Percentiles rank a stretch among this genome's conserved stretches.
These are phyloP conservation scores for Crambe crambe DNA, from an alignment of 37 sponge, comb jelly and placozoan species.

Conservation along the genomic window DNA sequence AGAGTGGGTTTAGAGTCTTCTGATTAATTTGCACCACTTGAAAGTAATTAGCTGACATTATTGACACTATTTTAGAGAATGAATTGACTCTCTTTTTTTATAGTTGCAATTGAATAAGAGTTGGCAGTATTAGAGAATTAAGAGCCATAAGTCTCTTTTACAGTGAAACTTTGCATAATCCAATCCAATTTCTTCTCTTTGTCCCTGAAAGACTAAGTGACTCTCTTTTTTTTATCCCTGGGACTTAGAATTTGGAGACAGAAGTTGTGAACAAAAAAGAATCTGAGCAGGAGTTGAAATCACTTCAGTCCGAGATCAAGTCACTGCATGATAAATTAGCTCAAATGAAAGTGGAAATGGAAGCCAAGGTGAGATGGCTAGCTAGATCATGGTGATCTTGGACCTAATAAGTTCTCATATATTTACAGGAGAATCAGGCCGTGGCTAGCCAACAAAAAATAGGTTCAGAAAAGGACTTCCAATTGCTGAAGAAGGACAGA, in stretches of 20 bases:
- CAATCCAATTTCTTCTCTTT: too few species aligned
- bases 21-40: too few species aligned
- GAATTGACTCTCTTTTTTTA: too few species aligned
- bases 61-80: too few species aligned
- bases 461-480: not conserved
- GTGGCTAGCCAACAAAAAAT: not conserved
- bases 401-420: not conserved
- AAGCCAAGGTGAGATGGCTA: not conserved
- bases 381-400: not conserved
- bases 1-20: too few species aligned
- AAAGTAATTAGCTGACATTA: too few species aligned
- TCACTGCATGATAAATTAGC: not conserved
- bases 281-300: not conserved
- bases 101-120: too few species aligned
- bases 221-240: too few species aligned
- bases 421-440: not conserved
- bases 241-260: not conserved
- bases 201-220: too few species aligned
- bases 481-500: not conserved
- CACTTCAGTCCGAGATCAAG: not conserved
- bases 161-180: too few species aligned
- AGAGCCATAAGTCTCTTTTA: too few species aligned
- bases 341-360: constrained; percentile 2
- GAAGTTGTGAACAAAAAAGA: not conserved
- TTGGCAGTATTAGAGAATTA: too few species aligned